Evolutionary conservation across 2,113 vertebrate genomes (phyloP).

Genomic region (Rutilus rutilus): DNA sequence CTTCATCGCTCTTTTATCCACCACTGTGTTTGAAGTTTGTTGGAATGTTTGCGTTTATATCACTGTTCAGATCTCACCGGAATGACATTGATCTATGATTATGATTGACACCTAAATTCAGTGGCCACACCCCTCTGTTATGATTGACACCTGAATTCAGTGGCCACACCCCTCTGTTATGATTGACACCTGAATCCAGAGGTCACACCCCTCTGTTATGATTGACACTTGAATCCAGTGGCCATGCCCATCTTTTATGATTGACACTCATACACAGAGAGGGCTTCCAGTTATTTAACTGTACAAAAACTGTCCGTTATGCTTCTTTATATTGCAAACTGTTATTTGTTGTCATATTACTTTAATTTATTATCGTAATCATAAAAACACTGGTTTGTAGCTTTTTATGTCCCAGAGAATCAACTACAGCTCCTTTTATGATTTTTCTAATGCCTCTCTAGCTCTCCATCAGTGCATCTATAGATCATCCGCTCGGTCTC

Average conservation of each 20-base stretch:
- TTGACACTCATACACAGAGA: background rate
- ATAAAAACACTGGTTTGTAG: too few species aligned
- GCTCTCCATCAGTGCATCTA: conserved; percentile 33
- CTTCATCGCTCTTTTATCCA: conserved; percentile 70
- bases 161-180: too few species aligned
- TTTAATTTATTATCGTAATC: too few species aligned
- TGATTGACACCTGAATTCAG: too few species aligned
- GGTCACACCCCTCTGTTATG: background rate
- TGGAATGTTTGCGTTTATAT: conserved; percentile 9
- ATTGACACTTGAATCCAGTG: background rate
- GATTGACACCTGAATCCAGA: background rate
- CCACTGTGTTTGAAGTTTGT: conserved; percentile 48
- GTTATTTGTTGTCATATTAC: too few species aligned
- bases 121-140: background rate
- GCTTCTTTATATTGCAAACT: too few species aligned
- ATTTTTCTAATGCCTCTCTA: background rate
- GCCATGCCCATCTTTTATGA: background rate
- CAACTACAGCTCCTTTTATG: background rate
- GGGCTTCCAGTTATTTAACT: background rate
- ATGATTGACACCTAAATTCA: background rate
- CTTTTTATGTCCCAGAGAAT: background rate
- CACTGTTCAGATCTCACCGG: background rate
- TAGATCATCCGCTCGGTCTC: conserved; percentile 46
- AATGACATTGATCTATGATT: background rate
- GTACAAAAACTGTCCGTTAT: too few species aligned